A percentile compares a stretch with the other conserved stretches of the same genome.
Evolutionary conservation across 2,888 invertebrate genomes (phyloP).

Genomic region (Steromphala cineraria): DNA sequence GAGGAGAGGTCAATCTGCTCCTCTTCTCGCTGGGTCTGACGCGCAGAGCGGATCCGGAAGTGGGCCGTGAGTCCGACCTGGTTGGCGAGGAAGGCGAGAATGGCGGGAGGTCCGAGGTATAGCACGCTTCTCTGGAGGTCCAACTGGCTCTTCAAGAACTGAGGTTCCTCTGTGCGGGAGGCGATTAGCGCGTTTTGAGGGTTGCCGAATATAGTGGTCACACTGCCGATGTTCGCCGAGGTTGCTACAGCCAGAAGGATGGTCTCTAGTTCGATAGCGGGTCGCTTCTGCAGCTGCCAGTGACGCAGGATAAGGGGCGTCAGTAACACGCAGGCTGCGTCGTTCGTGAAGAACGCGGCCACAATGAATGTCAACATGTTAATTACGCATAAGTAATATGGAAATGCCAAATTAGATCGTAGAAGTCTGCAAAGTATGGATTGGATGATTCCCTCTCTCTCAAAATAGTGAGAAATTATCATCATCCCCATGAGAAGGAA

Average conservation of each 20-base stretch:
- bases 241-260: conserved; percentile 46
- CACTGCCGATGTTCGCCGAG: conserved; percentile 48
- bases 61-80: conserved; percentile 39
- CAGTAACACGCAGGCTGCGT: conserved; percentile 44
- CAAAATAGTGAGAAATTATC: conserved; percentile 45
- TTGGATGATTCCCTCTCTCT: conserved; percentile 42
- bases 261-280: conserved; percentile 39
- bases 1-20: no score
- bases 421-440: conserved; percentile 34
- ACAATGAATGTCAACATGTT: conserved; percentile 35
- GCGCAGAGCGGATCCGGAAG: conserved; percentile 13
- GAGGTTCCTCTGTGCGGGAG: conserved; percentile 33
- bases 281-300: conserved; percentile 47
- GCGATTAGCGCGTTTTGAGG: conserved; percentile 49
- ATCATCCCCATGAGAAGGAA: conserved; percentile 50
- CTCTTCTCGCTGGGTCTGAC: no score
- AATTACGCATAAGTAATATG: conserved; percentile 40
- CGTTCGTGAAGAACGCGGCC: conserved; percentile 49
- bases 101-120: conserved; percentile 40
- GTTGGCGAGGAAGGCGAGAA: conserved; percentile 41
- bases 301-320: conserved; percentile 45
- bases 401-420: conserved; percentile 31
- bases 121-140: conserved; percentile 34
- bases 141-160: conserved; percentile 31
- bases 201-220: conserved; percentile 44